These are phyloP conservation scores for Notechis scutatus DNA, from an alignment of 2,113 vertebrate species.

Conservation along the genomic window DNA sequence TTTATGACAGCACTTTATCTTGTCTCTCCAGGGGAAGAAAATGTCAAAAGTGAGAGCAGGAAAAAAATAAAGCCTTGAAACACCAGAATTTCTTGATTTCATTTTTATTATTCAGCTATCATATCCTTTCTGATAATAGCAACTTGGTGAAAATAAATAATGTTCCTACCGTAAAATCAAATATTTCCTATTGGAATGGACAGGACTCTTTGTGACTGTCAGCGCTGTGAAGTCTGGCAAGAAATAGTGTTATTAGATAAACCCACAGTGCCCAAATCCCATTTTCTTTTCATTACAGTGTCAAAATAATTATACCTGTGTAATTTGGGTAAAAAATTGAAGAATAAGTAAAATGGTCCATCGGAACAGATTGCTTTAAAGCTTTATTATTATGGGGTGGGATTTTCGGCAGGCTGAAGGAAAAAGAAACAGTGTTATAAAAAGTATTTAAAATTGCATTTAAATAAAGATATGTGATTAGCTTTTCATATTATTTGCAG, in stretches of 20 bases:
- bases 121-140: conserved; percentile 87
- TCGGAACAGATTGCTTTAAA: conserved; percentile 73
- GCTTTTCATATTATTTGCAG: conserved; percentile 59
- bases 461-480: conserved; percentile 63
- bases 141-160: conserved; percentile 86
- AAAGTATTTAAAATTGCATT: conserved; percentile 63
- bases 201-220: conserved; percentile 84
- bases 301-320: conserved; percentile 88
- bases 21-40: conserved; percentile 88
- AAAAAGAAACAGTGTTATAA: conserved; percentile 35
- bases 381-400: conserved; percentile 70
- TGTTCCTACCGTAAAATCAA: conserved; percentile 84
- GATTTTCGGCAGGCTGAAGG: conserved; percentile 58
- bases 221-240: conserved; percentile 82
- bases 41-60: conserved; percentile 87
- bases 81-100: conserved; percentile 87
- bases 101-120: conserved; percentile 89
- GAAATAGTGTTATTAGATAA: conserved; percentile 87
- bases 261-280: conserved; percentile 84
- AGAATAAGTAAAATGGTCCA: conserved; percentile 79
- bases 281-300: conserved; percentile 88
- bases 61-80: conserved; percentile 87
- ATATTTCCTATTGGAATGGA: conserved; percentile 86
- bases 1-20: conserved; percentile 90
- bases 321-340: conserved; percentile 84